Evolutionary conservation across 1,140 invertebrate species (phyloP).

Genomic region (Trinorchestia longiramus): DNA sequence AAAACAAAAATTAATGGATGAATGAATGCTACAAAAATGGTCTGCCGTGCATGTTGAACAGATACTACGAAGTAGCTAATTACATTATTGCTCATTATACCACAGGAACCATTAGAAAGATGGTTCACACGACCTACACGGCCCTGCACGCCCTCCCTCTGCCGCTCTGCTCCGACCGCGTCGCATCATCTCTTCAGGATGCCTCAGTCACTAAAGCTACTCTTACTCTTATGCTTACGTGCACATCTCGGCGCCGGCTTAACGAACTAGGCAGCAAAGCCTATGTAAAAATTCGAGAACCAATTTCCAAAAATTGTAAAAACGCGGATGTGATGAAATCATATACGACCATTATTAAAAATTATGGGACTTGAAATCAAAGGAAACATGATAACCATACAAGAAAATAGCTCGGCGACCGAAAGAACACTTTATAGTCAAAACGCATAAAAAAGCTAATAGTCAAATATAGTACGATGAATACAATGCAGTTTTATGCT

Average conservation of each 20-base stretch:
- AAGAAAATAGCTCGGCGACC: background rate
- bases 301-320: background rate
- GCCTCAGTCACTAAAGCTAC: slow-evolving; percentile 30
- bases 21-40: background rate
- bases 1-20: background rate
- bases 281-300: background rate
- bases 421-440: background rate
- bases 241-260: background rate
- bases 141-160: background rate
- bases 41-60: background rate
- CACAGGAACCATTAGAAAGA: background rate
- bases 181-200: background rate
- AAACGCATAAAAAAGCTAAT: no score
- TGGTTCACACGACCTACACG: background rate
- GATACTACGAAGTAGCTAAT: background rate
- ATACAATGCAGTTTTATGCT: background rate
- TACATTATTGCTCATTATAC: background rate
- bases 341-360: background rate
- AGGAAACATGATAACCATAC: background rate
- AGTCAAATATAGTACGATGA: background rate
- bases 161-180: background rate
- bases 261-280: background rate
- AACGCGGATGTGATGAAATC: background rate
- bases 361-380: background rate
- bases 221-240: slow-evolving; percentile 22